Conservation (phyloP, 2,797 vertebrate species). For the Acridotheres tristis region DNA sequence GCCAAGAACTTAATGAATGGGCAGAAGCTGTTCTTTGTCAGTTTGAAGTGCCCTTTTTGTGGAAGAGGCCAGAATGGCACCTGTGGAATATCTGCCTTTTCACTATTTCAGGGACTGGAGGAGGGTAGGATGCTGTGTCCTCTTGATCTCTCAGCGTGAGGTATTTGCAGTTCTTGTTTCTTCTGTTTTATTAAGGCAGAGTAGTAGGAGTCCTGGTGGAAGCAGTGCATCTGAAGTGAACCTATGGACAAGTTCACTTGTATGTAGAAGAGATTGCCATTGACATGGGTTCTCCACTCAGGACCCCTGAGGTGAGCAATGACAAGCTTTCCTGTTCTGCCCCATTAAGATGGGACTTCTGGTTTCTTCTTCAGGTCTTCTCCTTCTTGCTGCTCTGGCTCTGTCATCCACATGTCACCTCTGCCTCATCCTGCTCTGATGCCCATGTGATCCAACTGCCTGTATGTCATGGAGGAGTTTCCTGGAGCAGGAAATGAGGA, state of each 20-base stretch:
- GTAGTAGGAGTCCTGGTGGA: background rate
- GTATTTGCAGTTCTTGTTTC: background rate
- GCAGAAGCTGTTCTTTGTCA: conserved; percentile 9
- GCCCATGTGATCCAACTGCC: background rate
- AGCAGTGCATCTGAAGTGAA: background rate
- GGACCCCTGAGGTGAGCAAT: background rate
- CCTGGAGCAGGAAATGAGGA: background rate
- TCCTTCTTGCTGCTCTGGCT: background rate
- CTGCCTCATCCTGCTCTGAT: background rate
- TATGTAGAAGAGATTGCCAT: background rate
- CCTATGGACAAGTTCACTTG: background rate
- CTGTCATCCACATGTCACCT: background rate
- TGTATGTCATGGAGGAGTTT: background rate
- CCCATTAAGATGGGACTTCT: background rate
- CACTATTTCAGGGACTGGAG: background rate
- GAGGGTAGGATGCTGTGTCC: background rate
- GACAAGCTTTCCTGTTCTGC: background rate
- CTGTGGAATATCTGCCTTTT: background rate
- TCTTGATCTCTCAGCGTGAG: background rate
- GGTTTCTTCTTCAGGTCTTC: background rate
- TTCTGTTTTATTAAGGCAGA: background rate
- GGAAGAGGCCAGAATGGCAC: background rate
- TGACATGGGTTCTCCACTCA: background rate
- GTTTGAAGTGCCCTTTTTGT: background rate
- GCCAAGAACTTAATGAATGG: conserved; percentile 38